Evolutionary conservation across 1,140 invertebrate species (phyloP).

Genomic region (Meloidogyne hapla): DNA sequence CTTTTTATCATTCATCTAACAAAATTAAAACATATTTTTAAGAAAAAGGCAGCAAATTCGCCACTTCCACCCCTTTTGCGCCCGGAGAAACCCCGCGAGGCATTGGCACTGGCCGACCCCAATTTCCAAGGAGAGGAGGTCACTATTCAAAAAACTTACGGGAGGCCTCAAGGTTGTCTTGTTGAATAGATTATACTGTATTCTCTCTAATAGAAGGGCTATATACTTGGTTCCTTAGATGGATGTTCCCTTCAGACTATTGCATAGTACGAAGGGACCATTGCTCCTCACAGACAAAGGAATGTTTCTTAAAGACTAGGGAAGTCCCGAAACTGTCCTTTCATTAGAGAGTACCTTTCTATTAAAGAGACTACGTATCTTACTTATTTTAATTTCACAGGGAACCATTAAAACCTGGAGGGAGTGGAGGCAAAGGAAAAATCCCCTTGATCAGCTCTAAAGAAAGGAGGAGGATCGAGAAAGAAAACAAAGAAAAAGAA

Average conservation of each 20-base stretch:
- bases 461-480: not conserved
- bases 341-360: not conserved
- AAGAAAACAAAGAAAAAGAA: too few species aligned
- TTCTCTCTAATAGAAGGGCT: not conserved
- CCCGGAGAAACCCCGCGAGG: not conserved
- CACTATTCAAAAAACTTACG: not conserved
- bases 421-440: not conserved
- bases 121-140: conserved; percentile 5
- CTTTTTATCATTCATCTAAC: too few species aligned
- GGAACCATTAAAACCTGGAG: not conserved
- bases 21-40: not conserved
- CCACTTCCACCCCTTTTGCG: not conserved
- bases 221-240: too few species aligned
- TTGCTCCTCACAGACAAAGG: too few species aligned
- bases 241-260: too few species aligned
- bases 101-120: not conserved
- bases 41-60: not conserved
- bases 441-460: not conserved
- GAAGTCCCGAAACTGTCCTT: not conserved
- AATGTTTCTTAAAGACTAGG: too few species aligned
- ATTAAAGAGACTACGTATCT: not conserved
- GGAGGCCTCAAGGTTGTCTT: conserved; percentile 2
- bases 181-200: not conserved
- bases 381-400: not conserved
- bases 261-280: too few species aligned